phyloP scores from a whole-genome alignment of 2,113 vertebrate species.

The Ceyx margarethae region DNA sequence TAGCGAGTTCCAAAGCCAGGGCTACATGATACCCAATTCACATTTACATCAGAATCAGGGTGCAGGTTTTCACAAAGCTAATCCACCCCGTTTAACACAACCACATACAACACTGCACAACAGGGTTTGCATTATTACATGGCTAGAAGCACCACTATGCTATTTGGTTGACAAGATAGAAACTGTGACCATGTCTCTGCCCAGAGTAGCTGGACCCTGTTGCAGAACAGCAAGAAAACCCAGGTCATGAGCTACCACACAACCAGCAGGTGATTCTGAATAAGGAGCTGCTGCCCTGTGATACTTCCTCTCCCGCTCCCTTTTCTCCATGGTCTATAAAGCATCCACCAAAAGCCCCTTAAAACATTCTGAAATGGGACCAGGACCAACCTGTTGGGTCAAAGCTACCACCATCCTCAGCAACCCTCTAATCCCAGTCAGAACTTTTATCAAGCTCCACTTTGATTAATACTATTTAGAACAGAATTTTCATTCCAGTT shows the following conservation, averaged over 20 bases:
- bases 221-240: not conserved
- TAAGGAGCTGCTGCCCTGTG: not conserved
- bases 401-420: not conserved
- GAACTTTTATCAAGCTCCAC: not conserved
- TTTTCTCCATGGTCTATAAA: not conserved
- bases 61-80: not conserved
- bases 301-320: not conserved
- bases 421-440: not conserved
- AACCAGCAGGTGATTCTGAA: not conserved
- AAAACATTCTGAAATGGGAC: not conserved
- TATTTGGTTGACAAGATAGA: not conserved
- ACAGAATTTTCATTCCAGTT: not conserved
- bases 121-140: not conserved
- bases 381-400: not conserved
- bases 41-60: conserved; percentile 18
- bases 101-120: not conserved
- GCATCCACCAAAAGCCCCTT: not conserved
- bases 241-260: accelerated
- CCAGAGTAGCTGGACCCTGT: not conserved
- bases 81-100: not conserved
- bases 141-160: accelerated
- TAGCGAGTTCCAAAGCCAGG: conserved; percentile 30
- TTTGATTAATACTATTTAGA: not conserved
- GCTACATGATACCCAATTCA: not conserved
- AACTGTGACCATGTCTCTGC: not conserved